Base-by-base conservation (phyloP, 2,113 vertebrate genomes). In the Astur gentilis region DNA sequence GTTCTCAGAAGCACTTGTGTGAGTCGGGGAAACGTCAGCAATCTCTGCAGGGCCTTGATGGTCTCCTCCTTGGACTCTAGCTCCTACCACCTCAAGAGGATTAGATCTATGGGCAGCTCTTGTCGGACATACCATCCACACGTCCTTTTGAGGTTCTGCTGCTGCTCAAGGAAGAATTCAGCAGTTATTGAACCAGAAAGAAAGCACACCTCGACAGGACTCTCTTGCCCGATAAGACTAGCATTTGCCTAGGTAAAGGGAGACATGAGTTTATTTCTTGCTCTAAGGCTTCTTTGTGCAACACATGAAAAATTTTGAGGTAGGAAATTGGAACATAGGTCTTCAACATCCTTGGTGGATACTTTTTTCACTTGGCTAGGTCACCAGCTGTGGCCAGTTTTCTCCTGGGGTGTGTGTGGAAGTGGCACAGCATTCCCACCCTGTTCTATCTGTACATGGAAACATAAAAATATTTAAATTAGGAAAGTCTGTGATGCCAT, bases 1-100 rank as follows among this genome's bases (percentile, higher is more conserved):
- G 40, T 93, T 93, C 92, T 88, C 90, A 91, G 85, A 94, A 90
- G 62, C 85, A 83, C 78, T 96, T 85, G 77, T 2, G 17, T 50
- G 79, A 90, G 70, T 8, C 13, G 25, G 54, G 78, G 49, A 96
- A 93, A 73, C 0, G 0, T 87, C 82, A 80, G 62, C 58, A 73
- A 12, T 49, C 27, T 83, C 82, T 93, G 52, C 44, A 49, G 2
- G 2, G 54, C 36, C 49, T 65, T 29, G 70, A 76, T 57, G 65
- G 14, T 31, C 34, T 89, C n/a, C 65, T 82, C 6, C 36, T 89
- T 0, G 4, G 57, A 34, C 78, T 84, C 32, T 38, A 76, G n/a
- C 27, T 91, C 42, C 45, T 47, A 18, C 23, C 10, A 40, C 40
- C 58, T 55, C 54, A 58, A 31, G 49, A 73, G 44, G 17, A 38